Conservation (phyloP, 2,888 invertebrate species). For the Miltochrista miniata region DNA sequence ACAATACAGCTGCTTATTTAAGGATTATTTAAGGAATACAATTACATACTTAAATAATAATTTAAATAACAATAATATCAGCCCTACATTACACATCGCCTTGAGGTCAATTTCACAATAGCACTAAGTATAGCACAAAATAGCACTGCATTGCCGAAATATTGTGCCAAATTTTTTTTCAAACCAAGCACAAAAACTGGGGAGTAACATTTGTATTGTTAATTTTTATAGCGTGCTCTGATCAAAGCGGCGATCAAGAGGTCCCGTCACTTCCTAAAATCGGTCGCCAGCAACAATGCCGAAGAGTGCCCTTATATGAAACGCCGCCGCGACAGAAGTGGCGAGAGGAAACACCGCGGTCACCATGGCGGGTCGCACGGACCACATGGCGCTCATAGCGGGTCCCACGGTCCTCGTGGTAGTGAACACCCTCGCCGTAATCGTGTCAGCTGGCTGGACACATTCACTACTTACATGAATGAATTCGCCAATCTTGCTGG, state of each 20-base stretch:
- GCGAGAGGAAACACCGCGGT: constrained; percentile 42
- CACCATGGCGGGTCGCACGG: constrained; percentile 18
- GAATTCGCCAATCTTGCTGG: constrained; percentile 81
- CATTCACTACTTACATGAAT: constrained; percentile 76
- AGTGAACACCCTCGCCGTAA: constrained; percentile 44
- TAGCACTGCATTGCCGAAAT: no score
- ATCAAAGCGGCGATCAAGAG: constrained; percentile 67
- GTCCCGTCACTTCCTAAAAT: constrained; percentile 66
- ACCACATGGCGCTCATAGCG: constrained; percentile 18
- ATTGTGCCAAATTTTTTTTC: no score
- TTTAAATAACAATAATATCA: no score
- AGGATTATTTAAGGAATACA: no score
- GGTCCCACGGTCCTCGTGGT: constrained; percentile 23
- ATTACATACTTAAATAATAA: no score
- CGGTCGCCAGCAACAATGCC: constrained; percentile 37
- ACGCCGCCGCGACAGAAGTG: constrained; percentile 48
- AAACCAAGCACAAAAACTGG: background rate
- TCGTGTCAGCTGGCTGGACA: constrained; percentile 73
- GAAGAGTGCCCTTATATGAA: constrained; percentile 56
- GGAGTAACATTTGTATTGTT: background rate
- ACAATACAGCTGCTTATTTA: no score
- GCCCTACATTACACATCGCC: no score
- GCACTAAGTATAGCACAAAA: no score
- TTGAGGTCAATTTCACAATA: no score
- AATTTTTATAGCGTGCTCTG: constrained; percentile 50